Evolutionary conservation across 2,797 vertebrate species (phyloP), one percentile per base, ranked within the genome.

Genomic region (Siniperca scherzeri): DNA sequence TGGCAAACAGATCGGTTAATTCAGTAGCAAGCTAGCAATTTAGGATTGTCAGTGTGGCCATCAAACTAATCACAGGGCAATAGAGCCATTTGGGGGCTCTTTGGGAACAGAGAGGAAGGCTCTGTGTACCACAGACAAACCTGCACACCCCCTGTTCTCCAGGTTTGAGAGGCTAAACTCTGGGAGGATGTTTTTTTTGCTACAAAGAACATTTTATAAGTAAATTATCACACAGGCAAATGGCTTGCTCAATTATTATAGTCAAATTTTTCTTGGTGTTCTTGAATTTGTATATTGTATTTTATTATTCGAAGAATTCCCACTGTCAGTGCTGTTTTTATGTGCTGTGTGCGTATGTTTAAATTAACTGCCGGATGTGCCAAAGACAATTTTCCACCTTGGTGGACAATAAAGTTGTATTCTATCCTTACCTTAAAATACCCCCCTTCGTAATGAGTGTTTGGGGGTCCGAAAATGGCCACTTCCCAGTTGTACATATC

Each of bases 401-500:
- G 44, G 4, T 59, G 33, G 0, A n/a, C 12, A 57, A 44, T 12
- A 11, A 14, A 60, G 4, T 7, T 10, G 8, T 6, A 13, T 1
- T 60, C 1, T 25, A 2, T 22, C 66, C 93, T 95, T 94, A 98
- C 98, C 97, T 99, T 99, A 88, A 99, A 99, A 93, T 99, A 99
- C 0, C 98, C 98, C 13, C 98, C 98, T 92, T 99, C 97, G 67
- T 99, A 99, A 77, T 98, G 97, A 74, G 98, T 99, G 92, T 98
- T 98, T 53, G 98, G 98, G 84, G 98, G 98, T 64, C 98, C 98
- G 88, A 99, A 99, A 91, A 99, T 99, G 88, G 98, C 98, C 88
- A 99, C 98, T 95, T 99, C 98, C 98, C 98, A 99, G 95, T 98
- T 99, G 94, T 99, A 99, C 80, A 99, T 92, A 70, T 99, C 98